phyloP scores from a whole-genome alignment of 2,113 vertebrate genomes.

The Leuciscus idus region DNA sequence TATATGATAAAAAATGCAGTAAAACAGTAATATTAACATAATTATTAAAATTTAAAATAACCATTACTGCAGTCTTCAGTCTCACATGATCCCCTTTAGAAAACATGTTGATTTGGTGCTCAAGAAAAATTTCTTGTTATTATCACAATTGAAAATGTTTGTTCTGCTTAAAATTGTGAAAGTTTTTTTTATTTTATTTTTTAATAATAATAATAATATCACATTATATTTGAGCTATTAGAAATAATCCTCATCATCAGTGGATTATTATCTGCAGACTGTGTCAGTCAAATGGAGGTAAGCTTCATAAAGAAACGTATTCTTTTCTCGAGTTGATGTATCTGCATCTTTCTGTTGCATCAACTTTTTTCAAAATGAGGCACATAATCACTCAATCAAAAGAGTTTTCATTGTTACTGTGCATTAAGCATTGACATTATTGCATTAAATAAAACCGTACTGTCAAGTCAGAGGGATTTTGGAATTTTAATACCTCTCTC shows the following conservation, averaged over 20 bases:
- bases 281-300: neutral
- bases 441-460: neutral
- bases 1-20: neutral
- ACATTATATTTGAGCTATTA: neutral
- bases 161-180: no score
- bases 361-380: neutral
- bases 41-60: neutral
- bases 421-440: neutral
- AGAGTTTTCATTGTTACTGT: neutral
- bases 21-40: neutral
- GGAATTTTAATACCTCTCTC: slow-evolving; percentile 11
- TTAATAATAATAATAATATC: neutral
- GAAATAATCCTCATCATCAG: neutral
- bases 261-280: neutral
- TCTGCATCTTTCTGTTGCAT: neutral
- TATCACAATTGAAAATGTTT: no score
- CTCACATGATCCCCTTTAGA: no score
- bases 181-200: no score
- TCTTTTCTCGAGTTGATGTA: neutral
- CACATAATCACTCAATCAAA: neutral
- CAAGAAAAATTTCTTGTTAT: no score
- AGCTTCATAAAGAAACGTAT: neutral
- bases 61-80: no score
- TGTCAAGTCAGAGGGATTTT: neutral
- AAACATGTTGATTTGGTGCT: no score